phyloP scores from a whole-genome alignment of 2,113 vertebrate species.

The Psammodynastes pulverulentus region DNA sequence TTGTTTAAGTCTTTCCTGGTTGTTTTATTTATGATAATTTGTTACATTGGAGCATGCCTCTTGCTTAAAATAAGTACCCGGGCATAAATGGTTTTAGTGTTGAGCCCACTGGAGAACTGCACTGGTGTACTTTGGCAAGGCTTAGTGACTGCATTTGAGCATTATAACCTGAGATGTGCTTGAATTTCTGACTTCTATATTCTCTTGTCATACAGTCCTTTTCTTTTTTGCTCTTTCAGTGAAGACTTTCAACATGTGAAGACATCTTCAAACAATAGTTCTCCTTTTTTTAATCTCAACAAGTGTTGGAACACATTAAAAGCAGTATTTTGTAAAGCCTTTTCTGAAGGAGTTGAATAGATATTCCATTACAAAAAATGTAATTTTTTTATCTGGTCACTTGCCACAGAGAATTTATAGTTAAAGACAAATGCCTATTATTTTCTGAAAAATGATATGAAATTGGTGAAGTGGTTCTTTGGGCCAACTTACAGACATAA shows the following conservation, averaged over 20 bases:
- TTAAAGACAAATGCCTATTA: not conserved
- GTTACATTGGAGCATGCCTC: not conserved
- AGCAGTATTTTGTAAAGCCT: not conserved
- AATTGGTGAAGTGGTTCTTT: not conserved
- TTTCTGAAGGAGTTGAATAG: not conserved
- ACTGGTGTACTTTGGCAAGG: not conserved
- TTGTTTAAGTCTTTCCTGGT: not conserved
- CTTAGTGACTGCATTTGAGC: not conserved
- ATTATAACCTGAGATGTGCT: not conserved
- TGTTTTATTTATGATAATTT: not conserved
- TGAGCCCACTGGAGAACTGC: not conserved
- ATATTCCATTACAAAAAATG: not conserved
- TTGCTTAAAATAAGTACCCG: not conserved
- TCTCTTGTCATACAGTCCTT: not conserved
- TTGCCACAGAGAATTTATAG: not conserved
- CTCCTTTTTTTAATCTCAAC: not conserved
- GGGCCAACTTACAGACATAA: not conserved
- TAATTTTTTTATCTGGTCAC: not conserved
- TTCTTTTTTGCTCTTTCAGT: not conserved
- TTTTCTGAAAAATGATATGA: not conserved
- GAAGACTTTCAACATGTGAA: not conserved
- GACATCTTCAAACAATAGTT: not conserved
- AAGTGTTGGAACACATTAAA: not conserved
- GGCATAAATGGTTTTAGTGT: not conserved
- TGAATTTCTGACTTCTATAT: not conserved